Conservation (phyloP, 2,888 invertebrate genomes). For the Agrilus cyanescens region DNA sequence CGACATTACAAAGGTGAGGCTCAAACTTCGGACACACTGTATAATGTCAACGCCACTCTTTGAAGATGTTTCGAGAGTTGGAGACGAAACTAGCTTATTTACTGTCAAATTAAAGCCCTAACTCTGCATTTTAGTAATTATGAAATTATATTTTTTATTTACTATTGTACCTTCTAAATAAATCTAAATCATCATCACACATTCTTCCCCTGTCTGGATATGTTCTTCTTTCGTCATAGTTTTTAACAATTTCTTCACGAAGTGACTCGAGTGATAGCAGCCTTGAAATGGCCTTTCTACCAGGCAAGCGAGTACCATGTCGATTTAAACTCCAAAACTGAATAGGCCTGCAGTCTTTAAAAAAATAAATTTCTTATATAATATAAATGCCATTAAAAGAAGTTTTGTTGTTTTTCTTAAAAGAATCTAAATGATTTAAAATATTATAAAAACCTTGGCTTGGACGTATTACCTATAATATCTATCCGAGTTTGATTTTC, state of each 20-base stretch:
- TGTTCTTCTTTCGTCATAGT: slow-evolving; percentile 43
- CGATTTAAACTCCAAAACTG: slow-evolving; percentile 63
- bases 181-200: slow-evolving; percentile 54
- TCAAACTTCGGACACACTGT: no score
- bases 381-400: no score
- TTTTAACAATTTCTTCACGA: slow-evolving; percentile 49
- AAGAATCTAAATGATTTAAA: no score
- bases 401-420: no score
- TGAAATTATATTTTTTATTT: neutral
- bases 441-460: no score
- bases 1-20: no score
- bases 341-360: slow-evolving; percentile 55
- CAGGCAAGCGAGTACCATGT: slow-evolving; percentile 59
- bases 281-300: slow-evolving; percentile 39
- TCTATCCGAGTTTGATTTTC: no score
- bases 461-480: no score
- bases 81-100: no score
- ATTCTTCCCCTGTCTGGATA: slow-evolving; percentile 40
- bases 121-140: neutral
- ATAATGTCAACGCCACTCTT: no score
- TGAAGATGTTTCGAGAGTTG: neutral
- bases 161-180: slow-evolving; percentile 38
- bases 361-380: slow-evolving; percentile 4
- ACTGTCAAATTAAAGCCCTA: neutral
- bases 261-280: slow-evolving; percentile 46